Base-by-base conservation (phyloP, 2,888 invertebrate genomes). In the Synanthedon formicaeformis region DNA sequence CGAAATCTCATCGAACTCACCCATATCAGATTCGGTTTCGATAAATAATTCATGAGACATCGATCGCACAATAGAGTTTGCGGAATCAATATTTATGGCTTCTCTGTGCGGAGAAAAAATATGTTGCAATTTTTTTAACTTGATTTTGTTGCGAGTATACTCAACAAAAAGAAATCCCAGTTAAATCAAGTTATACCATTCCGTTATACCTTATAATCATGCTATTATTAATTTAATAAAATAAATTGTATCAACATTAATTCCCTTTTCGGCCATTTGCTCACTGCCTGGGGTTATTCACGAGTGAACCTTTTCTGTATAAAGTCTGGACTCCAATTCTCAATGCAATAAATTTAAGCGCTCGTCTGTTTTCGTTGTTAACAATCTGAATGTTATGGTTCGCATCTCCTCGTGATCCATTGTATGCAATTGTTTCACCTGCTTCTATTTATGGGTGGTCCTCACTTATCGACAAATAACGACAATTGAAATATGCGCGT, bases 41-140 rank as follows among this genome's bases (percentile, higher is more conserved):
- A 76, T 83, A 72, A 79, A 84, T 81, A 67, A 83, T 84, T 81
- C 77, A 84, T 81, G 72, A 76, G 67, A 54, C 65, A 64, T 71
- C 72, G 67, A 73, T 70, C 73, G 70, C 66, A 81, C 78, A 80
- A 80, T 82, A 73, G 75, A 66, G 69, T 67, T 72, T 67, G 69
- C 64, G 65, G 71, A 71, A 72, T 72, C 65, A 66, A 73, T 76
- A 75, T 77, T 78, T 78, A 78, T 75, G 70, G 71, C 58, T 34
- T 60, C 56, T 63, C 62, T 58, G 62, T 67, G 65, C 57, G 63
- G 59, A 34, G 34, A 62, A 66, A 73, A 74, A 70, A 69, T 69
- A 63, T 64, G 53, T 54, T 59, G 60, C 64, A 64, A 66, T 61
- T 45, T 45, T 45, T n/a, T 34, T 34, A 10, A 10, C 8, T 34